Conservation (phyloP, 1,140 invertebrate species). For the Drosophila triauraria region DNA sequence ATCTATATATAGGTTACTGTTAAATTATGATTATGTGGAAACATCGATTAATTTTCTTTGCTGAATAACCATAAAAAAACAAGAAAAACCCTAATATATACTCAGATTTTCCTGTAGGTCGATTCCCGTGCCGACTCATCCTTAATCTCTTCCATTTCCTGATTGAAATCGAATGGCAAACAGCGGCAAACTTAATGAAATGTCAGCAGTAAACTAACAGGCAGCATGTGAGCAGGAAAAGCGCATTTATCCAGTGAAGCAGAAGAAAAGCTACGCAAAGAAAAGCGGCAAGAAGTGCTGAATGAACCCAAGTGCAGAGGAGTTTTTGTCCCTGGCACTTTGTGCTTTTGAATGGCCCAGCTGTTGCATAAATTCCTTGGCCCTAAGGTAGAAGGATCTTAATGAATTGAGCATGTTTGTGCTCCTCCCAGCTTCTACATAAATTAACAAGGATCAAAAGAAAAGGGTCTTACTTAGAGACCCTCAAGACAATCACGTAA, state of each 20-base stretch:
- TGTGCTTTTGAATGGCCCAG: slow-evolving; percentile 26
- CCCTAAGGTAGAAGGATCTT: slow-evolving; percentile 12
- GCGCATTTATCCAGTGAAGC: slow-evolving; percentile 56
- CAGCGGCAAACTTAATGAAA: slow-evolving; percentile 38
- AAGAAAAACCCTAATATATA: not conserved
- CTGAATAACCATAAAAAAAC: too few species aligned
- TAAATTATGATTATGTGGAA: too few species aligned
- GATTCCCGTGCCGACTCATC: not conserved
- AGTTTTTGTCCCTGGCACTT: slow-evolving; percentile 5
- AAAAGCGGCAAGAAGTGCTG: slow-evolving; percentile 22
- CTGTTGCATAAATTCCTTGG: slow-evolving; percentile 37
- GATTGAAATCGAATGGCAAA: slow-evolving; percentile 52
- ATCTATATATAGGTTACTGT: too few species aligned
- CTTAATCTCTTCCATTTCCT: slow-evolving; percentile 48
- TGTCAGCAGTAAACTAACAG: slow-evolving; percentile 29
- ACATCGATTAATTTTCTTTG: too few species aligned
- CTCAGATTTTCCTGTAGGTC: slow-evolving; percentile 15
- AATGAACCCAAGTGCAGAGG: slow-evolving; percentile 27
- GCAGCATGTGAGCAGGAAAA: slow-evolving; percentile 24
- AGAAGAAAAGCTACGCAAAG: slow-evolving; percentile 33
- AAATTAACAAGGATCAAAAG: slow-evolving; percentile 26
- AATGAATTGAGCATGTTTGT: slow-evolving; percentile 31
- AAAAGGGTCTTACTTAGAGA: not conserved
- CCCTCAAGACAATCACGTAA: not conserved
- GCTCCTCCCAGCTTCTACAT: slow-evolving; percentile 2